Evolutionary conservation across 2,113 vertebrate species (phyloP).

Genomic region (Sapayoa aenigma): DNA sequence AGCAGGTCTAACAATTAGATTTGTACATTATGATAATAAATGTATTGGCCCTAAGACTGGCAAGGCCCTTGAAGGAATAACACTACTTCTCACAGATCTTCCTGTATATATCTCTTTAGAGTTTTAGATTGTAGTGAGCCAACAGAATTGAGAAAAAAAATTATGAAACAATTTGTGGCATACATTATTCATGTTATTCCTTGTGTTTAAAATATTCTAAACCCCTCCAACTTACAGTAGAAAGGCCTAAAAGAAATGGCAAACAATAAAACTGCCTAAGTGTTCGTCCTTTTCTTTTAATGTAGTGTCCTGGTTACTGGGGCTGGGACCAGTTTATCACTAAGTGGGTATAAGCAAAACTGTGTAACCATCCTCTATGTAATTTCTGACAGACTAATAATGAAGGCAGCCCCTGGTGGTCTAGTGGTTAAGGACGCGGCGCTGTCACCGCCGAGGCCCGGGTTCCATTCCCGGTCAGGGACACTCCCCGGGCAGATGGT

Average conservation of each 20-base stretch:
- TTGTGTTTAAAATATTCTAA: neutral
- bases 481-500: too few relatives aligned
- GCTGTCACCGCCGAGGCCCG: too few relatives aligned
- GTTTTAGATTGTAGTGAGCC: neutral
- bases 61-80: neutral
- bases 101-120: neutral
- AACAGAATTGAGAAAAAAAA: neutral
- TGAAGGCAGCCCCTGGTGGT: too few relatives aligned
- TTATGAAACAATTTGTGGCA: neutral
- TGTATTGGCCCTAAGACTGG: neutral
- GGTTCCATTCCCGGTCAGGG: too few relatives aligned
- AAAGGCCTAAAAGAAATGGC: neutral
- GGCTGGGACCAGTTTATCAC: too few relatives aligned
- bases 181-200: neutral
- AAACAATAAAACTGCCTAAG: neutral
- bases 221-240: neutral
- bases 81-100: neutral
- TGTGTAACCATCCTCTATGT: too few relatives aligned
- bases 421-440: too few relatives aligned
- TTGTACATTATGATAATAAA: neutral
- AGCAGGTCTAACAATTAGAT: neutral
- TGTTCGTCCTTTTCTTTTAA: neutral
- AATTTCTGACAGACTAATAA: too few relatives aligned
- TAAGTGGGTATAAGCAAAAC: too few relatives aligned
- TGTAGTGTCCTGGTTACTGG: too few relatives aligned